Conservation (phyloP, 2,888 invertebrate genomes). For the Taenaris catops region DNA sequence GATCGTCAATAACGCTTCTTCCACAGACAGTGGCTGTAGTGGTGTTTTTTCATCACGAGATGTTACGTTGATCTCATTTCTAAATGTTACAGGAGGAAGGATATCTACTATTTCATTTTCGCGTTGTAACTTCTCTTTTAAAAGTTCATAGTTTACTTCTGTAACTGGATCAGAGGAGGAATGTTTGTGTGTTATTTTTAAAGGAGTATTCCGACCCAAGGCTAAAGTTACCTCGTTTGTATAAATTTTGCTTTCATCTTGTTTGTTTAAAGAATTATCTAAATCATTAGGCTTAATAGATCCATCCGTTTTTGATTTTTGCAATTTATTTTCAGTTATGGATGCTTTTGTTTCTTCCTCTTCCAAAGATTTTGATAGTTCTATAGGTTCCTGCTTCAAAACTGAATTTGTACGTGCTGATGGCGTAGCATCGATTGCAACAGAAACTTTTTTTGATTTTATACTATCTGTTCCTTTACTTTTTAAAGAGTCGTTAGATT, state of each 20-base stretch:
- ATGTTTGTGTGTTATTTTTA: conserved; percentile 82
- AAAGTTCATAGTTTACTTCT: conserved; percentile 70
- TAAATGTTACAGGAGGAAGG: conserved; percentile 63
- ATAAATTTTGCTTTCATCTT: conserved; percentile 40
- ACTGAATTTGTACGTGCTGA: conserved; percentile 86
- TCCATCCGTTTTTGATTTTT: conserved; percentile 65
- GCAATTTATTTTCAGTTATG: conserved; percentile 42
- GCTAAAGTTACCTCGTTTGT: conserved; percentile 61
- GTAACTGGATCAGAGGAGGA: conserved; percentile 85
- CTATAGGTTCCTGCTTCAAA: conserved; percentile 87
- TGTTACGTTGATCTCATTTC: conserved; percentile 87
- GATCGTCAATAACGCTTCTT: conserved; percentile 86
- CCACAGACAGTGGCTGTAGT: conserved; percentile 75
- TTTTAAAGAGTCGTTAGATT: conserved; percentile 68
- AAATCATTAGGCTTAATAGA: conserved; percentile 38
- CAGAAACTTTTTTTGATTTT: conserved; percentile 84
- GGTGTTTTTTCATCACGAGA: conserved; percentile 79
- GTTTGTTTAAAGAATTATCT: conserved; percentile 7
- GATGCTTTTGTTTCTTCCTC: conserved; percentile 51
- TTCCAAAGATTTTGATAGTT: conserved; percentile 83
- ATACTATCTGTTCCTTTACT: conserved; percentile 59
- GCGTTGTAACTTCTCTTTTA: conserved; percentile 46
- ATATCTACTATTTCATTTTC: conserved; percentile 45
- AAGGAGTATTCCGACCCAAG: conserved; percentile 45
- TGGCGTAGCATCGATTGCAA: conserved; percentile 89